A percentile compares a stretch with the other conserved stretches of the same genome.
Evolutionary conservation across 2,113 vertebrate species (phyloP).

Genomic region (Neolamprologus fasciatus): DNA sequence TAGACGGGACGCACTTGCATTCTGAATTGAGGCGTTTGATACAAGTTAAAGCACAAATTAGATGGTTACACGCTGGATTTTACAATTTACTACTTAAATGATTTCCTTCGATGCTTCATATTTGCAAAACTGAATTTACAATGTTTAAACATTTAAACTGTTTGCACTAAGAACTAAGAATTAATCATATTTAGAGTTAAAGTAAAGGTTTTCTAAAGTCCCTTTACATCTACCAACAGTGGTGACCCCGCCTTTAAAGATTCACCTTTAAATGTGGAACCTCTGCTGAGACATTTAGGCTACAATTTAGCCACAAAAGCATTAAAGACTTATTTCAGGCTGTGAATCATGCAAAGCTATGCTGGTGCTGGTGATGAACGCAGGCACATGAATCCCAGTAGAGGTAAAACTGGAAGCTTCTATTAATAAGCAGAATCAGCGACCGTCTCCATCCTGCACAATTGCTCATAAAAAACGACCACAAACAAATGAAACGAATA

Average conservation of each 20-base stretch:
- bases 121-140: neutral
- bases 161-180: neutral
- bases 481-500: neutral
- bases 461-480: fast-evolving
- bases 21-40: neutral
- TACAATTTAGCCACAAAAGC: neutral
- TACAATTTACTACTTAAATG: neutral
- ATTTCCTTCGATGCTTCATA: neutral
- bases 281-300: neutral
- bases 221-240: fast-evolving
- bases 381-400: neutral
- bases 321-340: neutral
- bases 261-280: fast-evolving
- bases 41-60: neutral
- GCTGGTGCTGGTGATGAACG: fast-evolving
- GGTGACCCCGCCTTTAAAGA: neutral
- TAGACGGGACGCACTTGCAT: neutral
- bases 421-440: neutral
- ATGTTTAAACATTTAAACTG: neutral
- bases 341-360: neutral
- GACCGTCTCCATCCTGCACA: neutral
- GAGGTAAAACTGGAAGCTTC: fast-evolving
- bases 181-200: fast-evolving
- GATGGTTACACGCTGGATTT: neutral
- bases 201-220: neutral